Base-by-base conservation (phyloP, 35 echinoderm and acorn worm species). In the Ptychodera flava region DNA sequence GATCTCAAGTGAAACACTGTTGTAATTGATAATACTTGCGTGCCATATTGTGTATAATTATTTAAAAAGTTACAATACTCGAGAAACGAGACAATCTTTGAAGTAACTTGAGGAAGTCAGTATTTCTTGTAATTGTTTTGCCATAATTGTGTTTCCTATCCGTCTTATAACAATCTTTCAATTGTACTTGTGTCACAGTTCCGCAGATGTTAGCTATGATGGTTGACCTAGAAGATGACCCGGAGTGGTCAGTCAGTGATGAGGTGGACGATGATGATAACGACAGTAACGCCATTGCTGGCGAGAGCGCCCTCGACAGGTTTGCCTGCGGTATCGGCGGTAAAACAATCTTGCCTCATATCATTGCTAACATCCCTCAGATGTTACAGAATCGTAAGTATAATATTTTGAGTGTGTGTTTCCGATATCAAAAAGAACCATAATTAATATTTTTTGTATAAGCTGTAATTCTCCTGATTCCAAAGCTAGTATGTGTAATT, bases 291-390 rank as follows among this genome's bases (percentile, higher is more conserved):
- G 90, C 92, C 28, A 92, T 99, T 36, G 93, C 96, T 28, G 96
- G 96, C 80, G 96, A 99, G 79, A 99, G 96, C 82, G 96, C 96
- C 88, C 96, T 99, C 38, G 96, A 99, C 53, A 84, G 96, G 82
- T 99, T 99, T 83, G 96, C 96, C 0, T 94, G 92, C 32, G 96
- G 96, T n/a, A 93, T 99, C 27, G 96, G 96, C 45, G 96, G 96
- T 27, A 94, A 94, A 84, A 94, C 93, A 16, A 94, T 99, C 83
- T 37, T 99, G 10, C 96, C 96, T 32, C 86, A 99, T 36, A 93
- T 99, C 78, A 94, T 88, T 1, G 83, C 82, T 31, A 81, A 85
- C 33, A 90, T 99, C 22, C 96, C 96, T 16, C 83, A 86, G 30
- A 92, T 94, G 84, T 88, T 99, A 77, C 92, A 99, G 77, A 90